Conservation (phyloP, 2,888 invertebrate genomes). For the Colletes collaris region DNA sequence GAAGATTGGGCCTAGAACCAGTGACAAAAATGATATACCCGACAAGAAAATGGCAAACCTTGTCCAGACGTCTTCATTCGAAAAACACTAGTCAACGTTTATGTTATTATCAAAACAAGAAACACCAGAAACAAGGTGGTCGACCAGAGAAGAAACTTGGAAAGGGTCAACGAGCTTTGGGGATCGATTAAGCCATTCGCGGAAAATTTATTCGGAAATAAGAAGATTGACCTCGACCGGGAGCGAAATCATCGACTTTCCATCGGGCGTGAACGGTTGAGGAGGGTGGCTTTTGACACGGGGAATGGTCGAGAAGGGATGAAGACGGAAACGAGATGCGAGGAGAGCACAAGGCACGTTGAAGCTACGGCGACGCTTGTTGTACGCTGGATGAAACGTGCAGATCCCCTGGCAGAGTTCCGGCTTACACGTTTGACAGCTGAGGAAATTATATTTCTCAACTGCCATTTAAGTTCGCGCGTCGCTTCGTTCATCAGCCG, state of each 20-base stretch:
- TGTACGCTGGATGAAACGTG: constrained; percentile 57
- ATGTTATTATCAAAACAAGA: no score
- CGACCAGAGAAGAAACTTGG: no score
- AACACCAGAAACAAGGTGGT: no score
- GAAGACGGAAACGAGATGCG: constrained; percentile 42
- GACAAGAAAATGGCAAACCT: no score
- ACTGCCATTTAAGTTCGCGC: constrained; percentile 80
- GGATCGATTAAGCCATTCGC: not conserved
- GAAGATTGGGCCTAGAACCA: no score
- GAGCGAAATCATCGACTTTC: not conserved
- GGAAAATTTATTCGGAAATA: not conserved
- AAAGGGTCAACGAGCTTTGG: no score
- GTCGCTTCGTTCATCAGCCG: constrained; percentile 72
- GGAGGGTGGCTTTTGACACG: constrained; percentile 5
- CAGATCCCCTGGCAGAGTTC: constrained; percentile 72
- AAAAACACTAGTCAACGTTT: no score
- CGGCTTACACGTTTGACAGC: constrained; percentile 78
- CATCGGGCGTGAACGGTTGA: constrained; percentile 24
- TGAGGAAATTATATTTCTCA: constrained; percentile 81
- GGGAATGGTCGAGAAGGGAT: constrained; percentile 12
- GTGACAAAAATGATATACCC: no score
- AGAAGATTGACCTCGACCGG: not conserved
- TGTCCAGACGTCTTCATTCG: no score
- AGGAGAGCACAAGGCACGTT: constrained; percentile 23
- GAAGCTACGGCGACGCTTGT: constrained; percentile 47